Evolutionary conservation across 1,140 invertebrate genomes (phyloP).

Genomic region (Drosophila insularis): DNA sequence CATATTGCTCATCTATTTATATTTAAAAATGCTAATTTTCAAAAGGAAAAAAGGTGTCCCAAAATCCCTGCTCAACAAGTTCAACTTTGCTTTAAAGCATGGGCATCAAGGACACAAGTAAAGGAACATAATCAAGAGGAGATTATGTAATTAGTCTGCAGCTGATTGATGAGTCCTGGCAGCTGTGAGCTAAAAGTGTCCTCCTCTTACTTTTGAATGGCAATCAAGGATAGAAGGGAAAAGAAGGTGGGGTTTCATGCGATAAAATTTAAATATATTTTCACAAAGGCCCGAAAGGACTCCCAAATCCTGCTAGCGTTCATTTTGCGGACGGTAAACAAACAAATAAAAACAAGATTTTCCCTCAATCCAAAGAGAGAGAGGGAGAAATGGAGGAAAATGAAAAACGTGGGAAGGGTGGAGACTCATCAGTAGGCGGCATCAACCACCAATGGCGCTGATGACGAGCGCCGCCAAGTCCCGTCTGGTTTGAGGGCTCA

Average conservation of each 20-base stretch:
- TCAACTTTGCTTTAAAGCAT: slow-evolving; percentile 32
- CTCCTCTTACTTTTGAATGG: slow-evolving; percentile 33
- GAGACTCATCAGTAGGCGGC: slow-evolving; percentile 57
- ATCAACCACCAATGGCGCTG: slow-evolving; percentile 66
- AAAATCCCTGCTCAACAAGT: slow-evolving; percentile 44
- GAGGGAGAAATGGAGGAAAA: neutral
- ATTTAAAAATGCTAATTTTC: neutral
- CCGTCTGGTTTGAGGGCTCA: slow-evolving; percentile 31
- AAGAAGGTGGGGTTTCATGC: slow-evolving; percentile 45
- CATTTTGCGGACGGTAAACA: slow-evolving; percentile 80
- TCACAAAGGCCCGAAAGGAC: slow-evolving; percentile 35
- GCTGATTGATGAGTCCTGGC: slow-evolving; percentile 82
- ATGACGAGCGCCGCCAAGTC: slow-evolving; percentile 40
- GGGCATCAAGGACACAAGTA: slow-evolving; percentile 13
- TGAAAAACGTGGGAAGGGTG: neutral
- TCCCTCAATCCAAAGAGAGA: slow-evolving; percentile 25
- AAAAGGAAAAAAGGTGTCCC: neutral
- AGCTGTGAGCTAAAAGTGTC: slow-evolving; percentile 60
- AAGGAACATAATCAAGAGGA: slow-evolving; percentile 79
- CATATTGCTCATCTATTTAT: no score
- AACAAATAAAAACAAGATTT: slow-evolving; percentile 81
- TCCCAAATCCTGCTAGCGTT: slow-evolving; percentile 51
- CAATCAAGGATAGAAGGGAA: slow-evolving; percentile 44
- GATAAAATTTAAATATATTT: slow-evolving; percentile 80
- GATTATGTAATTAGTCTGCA: slow-evolving; percentile 83